Evolutionary conservation across 2,113 vertebrate species (phyloP).

Genomic region (Nothoprocta pentlandii): DNA sequence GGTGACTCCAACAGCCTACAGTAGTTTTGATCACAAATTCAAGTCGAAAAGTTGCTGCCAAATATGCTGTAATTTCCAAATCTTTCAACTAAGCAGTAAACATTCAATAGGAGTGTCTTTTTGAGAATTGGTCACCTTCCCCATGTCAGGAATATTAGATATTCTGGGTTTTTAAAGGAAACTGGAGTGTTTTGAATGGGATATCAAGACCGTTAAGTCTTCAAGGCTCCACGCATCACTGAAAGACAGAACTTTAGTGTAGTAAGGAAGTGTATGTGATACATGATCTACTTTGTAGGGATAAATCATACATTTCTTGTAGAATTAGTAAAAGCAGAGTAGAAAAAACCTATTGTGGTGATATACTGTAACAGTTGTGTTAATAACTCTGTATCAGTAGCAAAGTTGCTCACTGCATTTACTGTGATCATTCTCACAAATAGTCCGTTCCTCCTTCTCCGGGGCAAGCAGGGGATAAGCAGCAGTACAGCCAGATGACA

Average conservation of each 20-base stretch:
- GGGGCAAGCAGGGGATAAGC: not conserved
- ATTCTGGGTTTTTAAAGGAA: not conserved
- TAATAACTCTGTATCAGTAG: not conserved
- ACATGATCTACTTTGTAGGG: not conserved
- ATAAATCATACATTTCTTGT: not conserved
- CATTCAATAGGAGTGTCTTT: not conserved
- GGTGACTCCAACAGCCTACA: not conserved
- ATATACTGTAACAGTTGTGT: not conserved
- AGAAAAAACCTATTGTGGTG: not conserved
- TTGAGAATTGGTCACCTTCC: not conserved
- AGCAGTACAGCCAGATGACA: not conserved
- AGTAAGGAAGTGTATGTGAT: not conserved
- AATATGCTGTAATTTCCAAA: not conserved
- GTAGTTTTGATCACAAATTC: not conserved
- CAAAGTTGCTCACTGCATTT: not conserved
- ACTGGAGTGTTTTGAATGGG: not conserved
- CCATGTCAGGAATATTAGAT: not conserved
- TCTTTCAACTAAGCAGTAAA: not conserved
- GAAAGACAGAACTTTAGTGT: not conserved
- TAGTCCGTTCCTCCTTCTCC: not conserved
- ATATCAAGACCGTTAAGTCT: not conserved
- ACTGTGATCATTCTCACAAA: not conserved
- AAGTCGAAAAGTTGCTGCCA: not conserved
- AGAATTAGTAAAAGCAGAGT: not conserved
- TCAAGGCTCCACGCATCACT: not conserved